A percentile compares a stretch with the other conserved stretches of the same genome.
phyloP scores from a whole-genome alignment of 2,113 vertebrate genomes.

The Oncorhynchus tshawytscha region DNA sequence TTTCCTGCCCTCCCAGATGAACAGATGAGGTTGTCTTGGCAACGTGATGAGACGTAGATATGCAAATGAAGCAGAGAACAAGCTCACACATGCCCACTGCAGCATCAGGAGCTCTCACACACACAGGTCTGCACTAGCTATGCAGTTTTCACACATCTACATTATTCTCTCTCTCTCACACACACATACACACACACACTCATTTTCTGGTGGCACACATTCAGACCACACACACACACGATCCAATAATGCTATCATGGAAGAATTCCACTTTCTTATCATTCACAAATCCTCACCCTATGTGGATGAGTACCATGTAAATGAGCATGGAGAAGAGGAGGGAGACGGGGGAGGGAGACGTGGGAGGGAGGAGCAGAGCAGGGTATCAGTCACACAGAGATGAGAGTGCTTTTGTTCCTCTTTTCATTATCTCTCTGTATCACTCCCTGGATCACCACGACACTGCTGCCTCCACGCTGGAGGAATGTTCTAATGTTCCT shows the following conservation, averaged over 20 bases:
- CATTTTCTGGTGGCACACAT: not conserved
- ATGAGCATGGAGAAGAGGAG: slow-evolving; percentile 66
- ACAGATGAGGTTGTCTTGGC: slow-evolving; percentile 78
- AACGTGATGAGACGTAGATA: slow-evolving; percentile 78
- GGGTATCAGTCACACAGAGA: slow-evolving; percentile 76
- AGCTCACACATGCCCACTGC: slow-evolving; percentile 83
- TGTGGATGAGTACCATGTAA: slow-evolving; percentile 78
- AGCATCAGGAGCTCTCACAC: slow-evolving; percentile 76
- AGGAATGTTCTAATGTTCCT: slow-evolving; percentile 74
- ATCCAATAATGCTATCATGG: slow-evolving; percentile 48
- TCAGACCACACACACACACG: slow-evolving; percentile 34
- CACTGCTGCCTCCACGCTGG: slow-evolving; percentile 61
- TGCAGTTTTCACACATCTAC: slow-evolving; percentile 42
- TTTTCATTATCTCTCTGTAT: slow-evolving; percentile 82
- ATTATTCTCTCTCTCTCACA: slow-evolving; percentile 54
- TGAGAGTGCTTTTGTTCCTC: slow-evolving; percentile 81
- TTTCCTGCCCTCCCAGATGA: slow-evolving; percentile 89
- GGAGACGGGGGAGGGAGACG: slow-evolving; percentile 27
- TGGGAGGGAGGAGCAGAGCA: slow-evolving; percentile 51
- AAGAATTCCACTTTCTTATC: slow-evolving; percentile 70
- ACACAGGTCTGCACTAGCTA: slow-evolving; percentile 28
- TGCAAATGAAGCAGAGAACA: slow-evolving; percentile 83
- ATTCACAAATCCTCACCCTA: slow-evolving; percentile 72
- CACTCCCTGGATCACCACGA: slow-evolving; percentile 78
- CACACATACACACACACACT: slow-evolving; percentile 56